Conservation (phyloP, 1,140 invertebrate species). For the Neotoxoptera formosana region DNA sequence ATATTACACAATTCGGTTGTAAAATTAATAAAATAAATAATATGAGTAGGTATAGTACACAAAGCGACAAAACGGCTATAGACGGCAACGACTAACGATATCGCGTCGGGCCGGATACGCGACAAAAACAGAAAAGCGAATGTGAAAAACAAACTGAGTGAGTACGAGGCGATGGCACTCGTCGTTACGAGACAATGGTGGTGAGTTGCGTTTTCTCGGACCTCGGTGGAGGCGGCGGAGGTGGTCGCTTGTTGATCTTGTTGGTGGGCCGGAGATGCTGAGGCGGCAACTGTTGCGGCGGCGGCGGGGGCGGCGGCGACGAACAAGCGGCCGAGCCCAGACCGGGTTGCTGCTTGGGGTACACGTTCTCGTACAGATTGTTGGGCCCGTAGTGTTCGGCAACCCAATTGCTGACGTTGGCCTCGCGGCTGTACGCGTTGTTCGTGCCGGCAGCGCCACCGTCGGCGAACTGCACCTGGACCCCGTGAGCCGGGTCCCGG, state of each 20-base stretch:
- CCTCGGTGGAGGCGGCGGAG: constrained; percentile 79
- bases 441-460: constrained; percentile 75
- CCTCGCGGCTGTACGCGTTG: constrained; percentile 74
- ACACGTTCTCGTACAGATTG: constrained; percentile 71
- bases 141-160: neutral
- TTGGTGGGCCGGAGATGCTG: constrained; percentile 61
- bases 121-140: neutral
- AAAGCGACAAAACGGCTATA: too few species aligned
- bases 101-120: neutral
- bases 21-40: constrained; percentile 26
- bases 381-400: constrained; percentile 80
- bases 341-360: constrained; percentile 62
- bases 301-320: constrained; percentile 37
- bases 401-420: constrained; percentile 89
- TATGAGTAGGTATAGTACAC: neutral
- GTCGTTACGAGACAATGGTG: constrained; percentile 60
- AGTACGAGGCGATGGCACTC: neutral
- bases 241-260: constrained; percentile 66
- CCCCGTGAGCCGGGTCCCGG: constrained; percentile 72
- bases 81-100: neutral
- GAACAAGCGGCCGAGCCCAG: neutral
- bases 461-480: constrained; percentile 64
- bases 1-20: constrained; percentile 19
- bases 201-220: constrained; percentile 80
- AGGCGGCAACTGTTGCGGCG: neutral